These are phyloP conservation scores for Camelus bactrianus DNA, from an alignment of 2,113 vertebrate species.

Conservation along the genomic window DNA sequence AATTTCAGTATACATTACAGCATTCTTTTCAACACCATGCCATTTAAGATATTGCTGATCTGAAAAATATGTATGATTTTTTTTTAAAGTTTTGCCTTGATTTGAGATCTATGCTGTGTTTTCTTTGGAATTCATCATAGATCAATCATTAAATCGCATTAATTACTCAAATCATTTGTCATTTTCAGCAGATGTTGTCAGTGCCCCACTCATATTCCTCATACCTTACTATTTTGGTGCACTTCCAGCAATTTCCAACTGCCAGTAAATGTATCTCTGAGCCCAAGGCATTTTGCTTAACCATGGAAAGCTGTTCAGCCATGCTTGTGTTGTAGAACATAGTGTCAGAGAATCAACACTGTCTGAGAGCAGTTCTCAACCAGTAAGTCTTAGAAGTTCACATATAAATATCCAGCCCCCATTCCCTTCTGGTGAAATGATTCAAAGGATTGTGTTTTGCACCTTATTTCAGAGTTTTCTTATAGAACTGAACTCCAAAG, in stretches of 20 bases:
- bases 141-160: not conserved
- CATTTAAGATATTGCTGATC: not conserved
- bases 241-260: not conserved
- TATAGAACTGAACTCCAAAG: not conserved
- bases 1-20: not conserved
- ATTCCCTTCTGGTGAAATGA: too few species aligned
- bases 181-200: not conserved
- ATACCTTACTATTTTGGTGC: not conserved
- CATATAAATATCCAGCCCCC: not conserved
- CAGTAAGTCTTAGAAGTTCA: accelerated
- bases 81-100: not conserved
- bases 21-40: not conserved
- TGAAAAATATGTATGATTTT: not conserved
- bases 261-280: not conserved
- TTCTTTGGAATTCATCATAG: not conserved
- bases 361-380: not conserved
- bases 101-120: not conserved
- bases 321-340: not conserved
- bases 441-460: not conserved
- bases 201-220: not conserved
- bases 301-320: not conserved
- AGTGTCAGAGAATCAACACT: not conserved
- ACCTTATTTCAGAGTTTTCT: not conserved
- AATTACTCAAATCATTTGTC: not conserved
- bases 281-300: not conserved